Conservation (phyloP, 2,113 vertebrate species). For the Dicaeum eximium region DNA sequence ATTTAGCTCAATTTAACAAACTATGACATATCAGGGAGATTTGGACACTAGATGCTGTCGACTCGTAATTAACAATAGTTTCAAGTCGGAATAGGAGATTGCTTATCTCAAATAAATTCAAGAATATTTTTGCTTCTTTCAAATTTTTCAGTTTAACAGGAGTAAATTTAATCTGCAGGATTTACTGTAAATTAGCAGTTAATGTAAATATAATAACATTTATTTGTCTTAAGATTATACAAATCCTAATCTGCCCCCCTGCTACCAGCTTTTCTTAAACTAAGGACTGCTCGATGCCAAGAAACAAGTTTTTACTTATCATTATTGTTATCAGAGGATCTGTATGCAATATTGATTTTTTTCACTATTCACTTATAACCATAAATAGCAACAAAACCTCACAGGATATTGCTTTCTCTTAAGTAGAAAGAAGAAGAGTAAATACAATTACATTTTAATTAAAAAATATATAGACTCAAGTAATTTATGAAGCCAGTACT, state of each 20-base stretch:
- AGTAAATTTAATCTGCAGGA: background rate
- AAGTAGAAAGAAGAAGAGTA: background rate
- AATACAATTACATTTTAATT: conserved; percentile 32
- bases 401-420: background rate
- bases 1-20: background rate
- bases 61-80: background rate
- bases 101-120: background rate
- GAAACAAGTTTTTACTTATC: background rate
- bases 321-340: background rate
- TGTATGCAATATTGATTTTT: background rate
- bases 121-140: background rate
- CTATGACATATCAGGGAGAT: background rate
- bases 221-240: background rate
- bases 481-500: background rate
- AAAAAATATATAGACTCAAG: background rate
- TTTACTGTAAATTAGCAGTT: background rate
- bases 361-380: background rate
- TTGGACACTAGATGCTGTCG: background rate
- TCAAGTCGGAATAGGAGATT: background rate
- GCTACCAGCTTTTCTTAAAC: background rate
- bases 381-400: background rate
- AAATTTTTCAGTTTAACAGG: background rate
- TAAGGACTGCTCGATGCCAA: background rate
- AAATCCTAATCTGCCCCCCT: background rate
- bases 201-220: background rate